Evolutionary conservation across 2,113 vertebrate species (phyloP).

Genomic region (Thalassarche chlororhynchos): DNA sequence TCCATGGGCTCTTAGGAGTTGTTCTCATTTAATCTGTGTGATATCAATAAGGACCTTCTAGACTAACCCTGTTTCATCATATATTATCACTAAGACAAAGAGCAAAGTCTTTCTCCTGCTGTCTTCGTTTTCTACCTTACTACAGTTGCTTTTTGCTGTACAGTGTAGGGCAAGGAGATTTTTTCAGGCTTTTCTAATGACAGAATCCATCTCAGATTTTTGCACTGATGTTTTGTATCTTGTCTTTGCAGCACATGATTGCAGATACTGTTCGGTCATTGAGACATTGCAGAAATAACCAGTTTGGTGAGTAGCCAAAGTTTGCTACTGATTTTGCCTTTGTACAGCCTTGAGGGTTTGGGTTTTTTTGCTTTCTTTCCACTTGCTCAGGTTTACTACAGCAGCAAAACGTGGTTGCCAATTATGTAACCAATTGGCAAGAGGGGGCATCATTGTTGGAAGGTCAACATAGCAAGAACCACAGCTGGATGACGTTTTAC

Average conservation of each 20-base stretch:
- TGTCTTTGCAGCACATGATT: conserved; percentile 89
- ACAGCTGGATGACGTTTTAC: background rate
- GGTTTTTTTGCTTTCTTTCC: background rate
- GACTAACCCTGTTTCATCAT: background rate
- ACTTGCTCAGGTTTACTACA: background rate
- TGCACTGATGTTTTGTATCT: background rate
- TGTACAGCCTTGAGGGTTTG: background rate
- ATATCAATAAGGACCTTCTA: background rate
- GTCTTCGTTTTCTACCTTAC: background rate
- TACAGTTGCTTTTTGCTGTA: background rate
- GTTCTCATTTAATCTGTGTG: background rate
- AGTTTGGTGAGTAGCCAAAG: conserved; percentile 83
- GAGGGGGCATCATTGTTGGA: background rate
- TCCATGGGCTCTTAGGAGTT: background rate
- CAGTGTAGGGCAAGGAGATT: background rate
- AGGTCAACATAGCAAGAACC: background rate
- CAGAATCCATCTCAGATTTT: background rate
- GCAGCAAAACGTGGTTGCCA: background rate
- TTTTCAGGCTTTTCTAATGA: background rate
- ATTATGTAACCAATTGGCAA: background rate
- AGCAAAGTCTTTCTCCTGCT: background rate
- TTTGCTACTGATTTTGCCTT: background rate
- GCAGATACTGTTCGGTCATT: conserved; percentile 91
- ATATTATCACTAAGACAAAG: background rate
- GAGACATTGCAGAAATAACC: conserved; percentile 90